Evolutionary conservation across 2,113 vertebrate species (phyloP).

Genomic region (Poecile atricapillus): DNA sequence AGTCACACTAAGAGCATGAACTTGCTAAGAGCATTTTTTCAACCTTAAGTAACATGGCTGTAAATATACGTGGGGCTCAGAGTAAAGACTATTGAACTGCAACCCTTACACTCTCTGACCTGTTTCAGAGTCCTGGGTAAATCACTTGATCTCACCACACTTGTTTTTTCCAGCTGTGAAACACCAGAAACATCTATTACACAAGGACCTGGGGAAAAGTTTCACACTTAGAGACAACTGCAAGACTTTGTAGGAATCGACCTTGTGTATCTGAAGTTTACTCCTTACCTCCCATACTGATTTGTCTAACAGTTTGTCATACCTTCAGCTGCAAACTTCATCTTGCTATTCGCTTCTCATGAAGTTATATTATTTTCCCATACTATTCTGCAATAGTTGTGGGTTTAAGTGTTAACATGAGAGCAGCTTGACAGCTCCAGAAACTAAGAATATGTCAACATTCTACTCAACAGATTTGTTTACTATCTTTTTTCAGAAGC

Average conservation of each 20-base stretch:
- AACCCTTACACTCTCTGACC: conserved; percentile 7
- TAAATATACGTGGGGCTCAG: conserved; percentile 16
- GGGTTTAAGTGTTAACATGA: background rate
- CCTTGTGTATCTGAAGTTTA: background rate
- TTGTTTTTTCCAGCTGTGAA: conserved; percentile 31
- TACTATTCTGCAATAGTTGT: background rate
- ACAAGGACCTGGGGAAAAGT: background rate
- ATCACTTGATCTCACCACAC: conserved; percentile 20
- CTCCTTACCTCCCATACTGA: background rate
- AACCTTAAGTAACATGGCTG: conserved; percentile 17
- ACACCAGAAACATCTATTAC: background rate
- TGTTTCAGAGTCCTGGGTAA: conserved; percentile 4
- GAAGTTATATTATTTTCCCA: background rate
- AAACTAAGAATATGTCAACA: background rate
- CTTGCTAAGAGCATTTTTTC: conserved; percentile 49
- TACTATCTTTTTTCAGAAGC: background rate
- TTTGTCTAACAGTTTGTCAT: background rate
- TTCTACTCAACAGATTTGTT: conserved; percentile 34
- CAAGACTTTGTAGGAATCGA: rapidly evolving
- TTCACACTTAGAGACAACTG: background rate
- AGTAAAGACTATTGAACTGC: conserved; percentile 15
- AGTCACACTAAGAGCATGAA: conserved; percentile 9
- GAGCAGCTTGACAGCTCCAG: background rate
- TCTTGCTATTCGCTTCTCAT: background rate
- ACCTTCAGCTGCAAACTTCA: background rate